Percentiles rank a stretch among this genome's conserved stretches.
Evolutionary conservation across 2,113 vertebrate genomes (phyloP).

Genomic region (Myrmecobius fasciatus): DNA sequence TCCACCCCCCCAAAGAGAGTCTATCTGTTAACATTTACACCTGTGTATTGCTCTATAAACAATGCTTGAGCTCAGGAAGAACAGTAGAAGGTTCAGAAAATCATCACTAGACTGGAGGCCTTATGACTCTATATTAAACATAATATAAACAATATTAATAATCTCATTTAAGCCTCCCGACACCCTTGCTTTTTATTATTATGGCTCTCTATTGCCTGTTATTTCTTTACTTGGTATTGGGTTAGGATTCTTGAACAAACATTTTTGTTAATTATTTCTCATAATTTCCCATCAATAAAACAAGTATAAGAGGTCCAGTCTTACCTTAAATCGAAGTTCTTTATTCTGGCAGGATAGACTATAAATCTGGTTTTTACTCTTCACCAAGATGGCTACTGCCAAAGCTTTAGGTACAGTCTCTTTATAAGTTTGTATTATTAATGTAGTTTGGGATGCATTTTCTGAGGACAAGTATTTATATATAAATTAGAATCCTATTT

Average conservation of each 20-base stretch:
- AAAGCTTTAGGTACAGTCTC: conserved; percentile 22
- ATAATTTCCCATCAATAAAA: conserved; percentile 19
- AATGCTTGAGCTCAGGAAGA: not conserved
- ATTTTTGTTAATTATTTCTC: conserved; percentile 9
- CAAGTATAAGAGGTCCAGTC: conserved; percentile 43
- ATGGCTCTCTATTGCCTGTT: conserved; percentile 11
- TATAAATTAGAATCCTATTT: conserved; percentile 33
- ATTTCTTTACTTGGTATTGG: conserved; percentile 27
- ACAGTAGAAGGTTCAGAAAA: not conserved
- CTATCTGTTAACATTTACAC: not conserved
- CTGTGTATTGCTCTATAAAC: not conserved
- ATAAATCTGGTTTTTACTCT: not conserved
- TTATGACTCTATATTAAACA: not conserved
- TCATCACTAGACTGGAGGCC: not conserved
- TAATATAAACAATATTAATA: not conserved
- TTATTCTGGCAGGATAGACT: conserved; percentile 73
- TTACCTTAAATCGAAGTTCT: conserved; percentile 74
- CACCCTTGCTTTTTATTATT: not conserved
- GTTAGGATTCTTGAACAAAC: not conserved
- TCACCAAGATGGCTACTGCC: conserved; percentile 66
- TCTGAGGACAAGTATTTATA: conserved; percentile 61
- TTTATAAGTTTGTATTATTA: conserved; percentile 66
- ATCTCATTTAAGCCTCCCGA: not conserved
- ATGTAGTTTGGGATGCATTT: conserved; percentile 26
- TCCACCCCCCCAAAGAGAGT: not conserved